Percentiles rank a stretch among this genome's conserved stretches.
Evolutionary conservation across 2,113 vertebrate species (phyloP).

Genomic region (Eclectus roratus): DNA sequence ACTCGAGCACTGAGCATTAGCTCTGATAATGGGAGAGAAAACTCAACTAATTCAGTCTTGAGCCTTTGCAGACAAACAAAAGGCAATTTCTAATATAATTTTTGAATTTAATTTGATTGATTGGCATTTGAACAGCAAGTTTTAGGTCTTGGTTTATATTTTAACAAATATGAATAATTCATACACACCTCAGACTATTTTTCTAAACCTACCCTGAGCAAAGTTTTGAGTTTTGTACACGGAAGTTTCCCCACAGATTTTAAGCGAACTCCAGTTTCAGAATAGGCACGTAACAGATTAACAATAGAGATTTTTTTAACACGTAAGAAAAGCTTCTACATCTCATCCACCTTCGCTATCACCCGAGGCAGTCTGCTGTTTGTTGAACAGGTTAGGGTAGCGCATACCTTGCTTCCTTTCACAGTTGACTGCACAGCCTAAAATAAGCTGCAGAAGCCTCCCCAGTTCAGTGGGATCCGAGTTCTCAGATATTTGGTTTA

Average conservation of each 20-base stretch:
- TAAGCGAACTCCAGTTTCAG: background rate
- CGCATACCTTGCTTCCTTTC: slow-evolving; percentile 91
- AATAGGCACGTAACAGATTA: background rate
- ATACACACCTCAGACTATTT: background rate
- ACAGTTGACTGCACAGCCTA: slow-evolving; percentile 96
- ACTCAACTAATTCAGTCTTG: background rate
- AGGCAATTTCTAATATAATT: background rate
- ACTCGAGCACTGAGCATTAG: background rate
- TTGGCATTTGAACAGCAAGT: background rate
- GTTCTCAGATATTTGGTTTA: slow-evolving; percentile 85
- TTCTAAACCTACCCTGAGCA: background rate
- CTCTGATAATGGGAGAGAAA: background rate
- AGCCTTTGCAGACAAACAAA: background rate
- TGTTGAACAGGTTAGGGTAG: background rate
- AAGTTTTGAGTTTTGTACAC: background rate
- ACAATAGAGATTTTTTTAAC: background rate
- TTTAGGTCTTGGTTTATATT: background rate
- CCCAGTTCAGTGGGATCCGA: slow-evolving; percentile 85
- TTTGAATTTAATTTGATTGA: background rate
- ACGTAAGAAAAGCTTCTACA: background rate
- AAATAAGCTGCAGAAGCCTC: slow-evolving; percentile 91
- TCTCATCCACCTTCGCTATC: background rate
- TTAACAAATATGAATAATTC: background rate
- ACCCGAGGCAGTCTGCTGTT: background rate
- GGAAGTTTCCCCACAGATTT: background rate